Evolutionary conservation across 2,113 vertebrate genomes (phyloP).

Genomic region (Pachycephala philippinensis): DNA sequence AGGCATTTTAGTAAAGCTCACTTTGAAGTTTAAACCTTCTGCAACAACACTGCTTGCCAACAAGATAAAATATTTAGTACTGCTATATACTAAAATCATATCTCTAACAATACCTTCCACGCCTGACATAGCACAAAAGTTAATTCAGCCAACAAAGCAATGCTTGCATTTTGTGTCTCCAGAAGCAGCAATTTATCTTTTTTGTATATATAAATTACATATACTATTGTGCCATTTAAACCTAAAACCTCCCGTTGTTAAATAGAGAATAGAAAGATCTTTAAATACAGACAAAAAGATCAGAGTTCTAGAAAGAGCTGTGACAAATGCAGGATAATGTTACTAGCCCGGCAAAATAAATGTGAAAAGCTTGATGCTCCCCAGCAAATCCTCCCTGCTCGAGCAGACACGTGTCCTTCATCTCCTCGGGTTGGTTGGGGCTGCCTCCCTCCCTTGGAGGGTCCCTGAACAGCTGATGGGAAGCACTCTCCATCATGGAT

Average conservation of each 20-base stretch:
- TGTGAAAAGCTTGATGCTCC: neutral
- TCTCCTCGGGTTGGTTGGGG: neutral
- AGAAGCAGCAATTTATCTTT: constrained; percentile 38
- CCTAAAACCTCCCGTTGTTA: constrained; percentile 18
- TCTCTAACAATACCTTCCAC: constrained; percentile 49
- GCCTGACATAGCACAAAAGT: constrained; percentile 45
- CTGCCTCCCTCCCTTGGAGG: neutral
- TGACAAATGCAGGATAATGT: constrained; percentile 13
- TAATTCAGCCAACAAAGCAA: constrained; percentile 58
- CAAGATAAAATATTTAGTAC: constrained; percentile 57
- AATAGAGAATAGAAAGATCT: constrained; percentile 4
- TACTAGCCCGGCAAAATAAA: constrained; percentile 6
- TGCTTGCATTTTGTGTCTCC: neutral
- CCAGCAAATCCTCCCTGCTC: neutral
- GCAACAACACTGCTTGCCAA: neutral
- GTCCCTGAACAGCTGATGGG: neutral
- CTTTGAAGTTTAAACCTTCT: constrained; percentile 62
- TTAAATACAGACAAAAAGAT: constrained; percentile 48
- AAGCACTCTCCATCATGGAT: neutral
- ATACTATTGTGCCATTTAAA: constrained; percentile 32
- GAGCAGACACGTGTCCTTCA: neutral
- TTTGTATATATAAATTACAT: constrained; percentile 48
- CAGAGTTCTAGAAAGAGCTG: constrained; percentile 48
- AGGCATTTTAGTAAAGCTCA: constrained; percentile 32
- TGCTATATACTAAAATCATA: constrained; percentile 33